These are phyloP conservation scores for Pogonus chalceus DNA, from an alignment of 1,140 invertebrate genomes.

Conservation along the genomic window DNA sequence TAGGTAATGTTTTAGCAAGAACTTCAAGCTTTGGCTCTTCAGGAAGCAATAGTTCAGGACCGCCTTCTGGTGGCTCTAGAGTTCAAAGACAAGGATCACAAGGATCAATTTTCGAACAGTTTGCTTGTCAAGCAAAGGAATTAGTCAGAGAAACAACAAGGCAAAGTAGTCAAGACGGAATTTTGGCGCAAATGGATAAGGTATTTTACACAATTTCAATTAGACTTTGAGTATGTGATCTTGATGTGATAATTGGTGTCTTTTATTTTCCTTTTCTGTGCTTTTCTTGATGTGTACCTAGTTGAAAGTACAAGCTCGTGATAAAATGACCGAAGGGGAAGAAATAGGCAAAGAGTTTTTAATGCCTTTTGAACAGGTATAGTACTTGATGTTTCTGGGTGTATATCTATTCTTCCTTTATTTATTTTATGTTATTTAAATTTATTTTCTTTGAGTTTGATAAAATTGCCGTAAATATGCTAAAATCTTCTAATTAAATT, in stretches of 20 bases:
- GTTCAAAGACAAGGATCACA: constrained; percentile 65
- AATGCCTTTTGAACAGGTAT: constrained; percentile 65
- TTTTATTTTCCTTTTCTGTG: constrained; percentile 15
- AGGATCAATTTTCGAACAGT: constrained; percentile 72
- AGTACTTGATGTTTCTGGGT: neutral
- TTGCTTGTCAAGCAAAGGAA: constrained; percentile 77
- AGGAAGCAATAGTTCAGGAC: constrained; percentile 24
- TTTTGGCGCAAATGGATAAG: constrained; percentile 85
- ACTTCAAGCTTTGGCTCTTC: constrained; percentile 51
- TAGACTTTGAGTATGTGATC: neutral
- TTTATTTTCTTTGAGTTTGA: neutral
- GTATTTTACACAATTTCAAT: constrained; percentile 35
- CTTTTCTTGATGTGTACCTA: constrained; percentile 24
- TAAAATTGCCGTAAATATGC: neutral
- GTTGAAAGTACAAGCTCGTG: constrained; percentile 54
- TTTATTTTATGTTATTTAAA: constrained; percentile 4
- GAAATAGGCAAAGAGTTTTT: constrained; percentile 54
- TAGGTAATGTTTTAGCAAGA: constrained; percentile 51
- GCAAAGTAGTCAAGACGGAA: constrained; percentile 78
- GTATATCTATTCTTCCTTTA: constrained; percentile 4
- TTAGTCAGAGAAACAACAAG: constrained; percentile 73
- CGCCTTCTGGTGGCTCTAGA: constrained; percentile 15
- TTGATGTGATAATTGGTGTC: constrained; percentile 12
- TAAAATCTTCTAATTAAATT: neutral
- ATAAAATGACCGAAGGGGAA: constrained; percentile 54